Conservation (phyloP, 2,113 vertebrate species). For the Benitochromis conjunctus region DNA sequence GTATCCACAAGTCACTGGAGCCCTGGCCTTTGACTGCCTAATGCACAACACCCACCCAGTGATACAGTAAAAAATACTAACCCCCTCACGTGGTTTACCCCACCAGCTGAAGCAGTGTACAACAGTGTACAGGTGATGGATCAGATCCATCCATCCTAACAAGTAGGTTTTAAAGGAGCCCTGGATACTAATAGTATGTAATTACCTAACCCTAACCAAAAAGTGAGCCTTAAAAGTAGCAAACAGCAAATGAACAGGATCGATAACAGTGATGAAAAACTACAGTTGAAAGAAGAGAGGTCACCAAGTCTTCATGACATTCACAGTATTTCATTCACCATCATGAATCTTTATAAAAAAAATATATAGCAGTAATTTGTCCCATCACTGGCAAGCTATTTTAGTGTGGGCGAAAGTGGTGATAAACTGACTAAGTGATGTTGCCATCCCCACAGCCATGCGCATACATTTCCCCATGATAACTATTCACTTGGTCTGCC, state of each 20-base stretch:
- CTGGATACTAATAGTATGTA: not conserved
- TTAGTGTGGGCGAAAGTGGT: not conserved
- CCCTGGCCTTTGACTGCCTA: not conserved
- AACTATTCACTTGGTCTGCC: not conserved
- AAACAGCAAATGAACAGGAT: not conserved
- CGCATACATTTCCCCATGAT: not conserved
- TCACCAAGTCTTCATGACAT: not conserved
- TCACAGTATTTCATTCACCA: not conserved
- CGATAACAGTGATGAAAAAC: not conserved
- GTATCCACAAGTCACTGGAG: not conserved
- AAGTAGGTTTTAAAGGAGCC: not conserved
- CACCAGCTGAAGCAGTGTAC: not conserved
- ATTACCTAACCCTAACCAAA: not conserved
- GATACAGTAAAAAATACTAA: not conserved
- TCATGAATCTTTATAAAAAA: not conserved
- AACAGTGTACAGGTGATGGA: not conserved
- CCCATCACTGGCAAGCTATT: not conserved
- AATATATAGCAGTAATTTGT: not conserved
- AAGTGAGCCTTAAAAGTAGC: not conserved
- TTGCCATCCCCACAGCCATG: not conserved
- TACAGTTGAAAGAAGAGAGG: not conserved
- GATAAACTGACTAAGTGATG: not conserved
- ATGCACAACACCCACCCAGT: not conserved
- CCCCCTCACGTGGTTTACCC: not conserved
- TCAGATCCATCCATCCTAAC: not conserved